Evolutionary conservation across 2,888 invertebrate genomes (phyloP).

Genomic region (Gymnocheta viridis): DNA sequence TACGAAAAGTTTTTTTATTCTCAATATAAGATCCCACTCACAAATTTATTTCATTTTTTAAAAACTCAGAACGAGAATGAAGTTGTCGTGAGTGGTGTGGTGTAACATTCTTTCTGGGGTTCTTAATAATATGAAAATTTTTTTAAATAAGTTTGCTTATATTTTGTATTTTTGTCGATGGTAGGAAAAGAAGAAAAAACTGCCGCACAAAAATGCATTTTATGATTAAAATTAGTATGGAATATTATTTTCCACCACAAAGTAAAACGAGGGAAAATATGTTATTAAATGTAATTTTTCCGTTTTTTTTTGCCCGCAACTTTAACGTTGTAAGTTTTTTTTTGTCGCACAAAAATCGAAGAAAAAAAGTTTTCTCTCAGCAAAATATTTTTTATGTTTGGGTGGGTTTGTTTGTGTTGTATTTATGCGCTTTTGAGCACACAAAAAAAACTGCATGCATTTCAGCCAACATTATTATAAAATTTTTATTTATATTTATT

Average conservation of each 20-base stretch:
- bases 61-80: no score
- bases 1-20: no score
- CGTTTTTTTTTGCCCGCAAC: background rate
- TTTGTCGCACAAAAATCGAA: background rate
- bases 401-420: slow-evolving; percentile 29
- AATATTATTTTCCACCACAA: slow-evolving; percentile 31
- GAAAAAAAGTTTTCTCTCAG: slow-evolving; percentile 1
- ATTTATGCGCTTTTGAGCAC: slow-evolving; percentile 58
- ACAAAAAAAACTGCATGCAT: slow-evolving; percentile 44
- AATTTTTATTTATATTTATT: background rate
- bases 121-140: no score
- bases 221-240: slow-evolving; percentile 56
- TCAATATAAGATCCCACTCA: no score
- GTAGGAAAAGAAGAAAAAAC: background rate
- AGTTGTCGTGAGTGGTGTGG: no score
- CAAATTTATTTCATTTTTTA: no score
- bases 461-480: slow-evolving; percentile 43
- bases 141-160: background rate
- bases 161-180: background rate
- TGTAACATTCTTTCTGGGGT: no score
- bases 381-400: slow-evolving; percentile 18
- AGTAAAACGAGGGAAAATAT: slow-evolving; percentile 53
- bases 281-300: slow-evolving; percentile 37
- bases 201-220: background rate
- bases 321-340: slow-evolving; percentile 8